Evolutionary conservation across 35 echinoderm and acorn worm genomes (phyloP).

Genomic region (Heliocidaris erythrogramma): DNA sequence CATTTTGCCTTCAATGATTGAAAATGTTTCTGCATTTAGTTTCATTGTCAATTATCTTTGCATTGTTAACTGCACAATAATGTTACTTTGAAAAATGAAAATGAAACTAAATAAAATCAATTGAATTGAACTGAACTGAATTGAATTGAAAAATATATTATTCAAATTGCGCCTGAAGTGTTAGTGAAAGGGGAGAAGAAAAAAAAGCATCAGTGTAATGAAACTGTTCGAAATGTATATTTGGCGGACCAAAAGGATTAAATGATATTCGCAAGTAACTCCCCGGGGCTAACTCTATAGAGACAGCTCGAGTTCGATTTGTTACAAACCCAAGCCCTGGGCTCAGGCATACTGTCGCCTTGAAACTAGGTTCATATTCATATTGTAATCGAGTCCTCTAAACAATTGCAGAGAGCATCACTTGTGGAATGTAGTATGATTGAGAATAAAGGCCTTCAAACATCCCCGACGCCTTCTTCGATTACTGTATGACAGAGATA

Average conservation of each 20-base stretch:
- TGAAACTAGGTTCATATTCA: neutral
- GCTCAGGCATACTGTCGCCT: neutral
- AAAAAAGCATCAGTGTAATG: neutral
- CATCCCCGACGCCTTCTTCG: neutral
- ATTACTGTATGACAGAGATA: neutral
- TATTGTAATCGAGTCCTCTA: conserved; percentile 3
- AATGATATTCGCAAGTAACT: neutral
- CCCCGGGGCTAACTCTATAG: neutral
- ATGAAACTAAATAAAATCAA: too few species aligned
- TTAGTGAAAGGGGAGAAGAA: neutral
- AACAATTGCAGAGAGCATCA: neutral
- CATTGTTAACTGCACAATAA: too few species aligned
- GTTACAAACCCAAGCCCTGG: neutral
- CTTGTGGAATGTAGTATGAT: neutral
- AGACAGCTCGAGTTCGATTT: neutral
- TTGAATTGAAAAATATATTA: too few species aligned
- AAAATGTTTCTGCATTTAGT: too few species aligned
- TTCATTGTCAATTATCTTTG: too few species aligned
- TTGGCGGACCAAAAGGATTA: neutral
- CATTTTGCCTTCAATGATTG: too few species aligned
- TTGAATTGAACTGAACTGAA: too few species aligned
- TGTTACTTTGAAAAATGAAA: too few species aligned
- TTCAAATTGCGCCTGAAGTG: too few species aligned
- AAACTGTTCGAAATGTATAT: neutral
- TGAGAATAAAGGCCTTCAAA: neutral